Base-by-base conservation (phyloP, 35 echinoderm and acorn worm genomes). In the Nesometra sesokonis region DNA sequence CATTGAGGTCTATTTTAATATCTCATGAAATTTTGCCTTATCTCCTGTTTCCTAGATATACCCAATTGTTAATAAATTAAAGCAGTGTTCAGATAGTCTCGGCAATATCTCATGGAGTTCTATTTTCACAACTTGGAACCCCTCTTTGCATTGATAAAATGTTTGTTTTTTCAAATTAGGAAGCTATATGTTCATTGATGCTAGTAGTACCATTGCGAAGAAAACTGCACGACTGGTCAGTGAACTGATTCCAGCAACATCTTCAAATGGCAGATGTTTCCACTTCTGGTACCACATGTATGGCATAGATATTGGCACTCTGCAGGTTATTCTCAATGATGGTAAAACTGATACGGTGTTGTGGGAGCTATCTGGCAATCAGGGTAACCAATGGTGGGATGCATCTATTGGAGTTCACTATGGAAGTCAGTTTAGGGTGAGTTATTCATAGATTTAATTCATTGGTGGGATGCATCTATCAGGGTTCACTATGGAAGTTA, bases 231-330 rank as follows among this genome's bases (percentile, higher is more conserved):
- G 94, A 3, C 91, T 97, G 0, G 80, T 85, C 29, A 35, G 85
- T 27, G 47, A 37, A n/a, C 46, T 93, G 82, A 35, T 84, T 35
- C 84, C 86, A 3, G 88, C 83, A 31, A 77, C 46, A 7, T 0
- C 77, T 47, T 43, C 31, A 7, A 33, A 82, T 33, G 86, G 88
- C 0, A 33, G 80, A 4, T 97, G 94, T 36, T 36, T 97, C 30
- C 77, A 85, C 31, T 97, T 97, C 85, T 97, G 92, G 92, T 97
- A 97, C 34, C 95, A 97, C 40, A 91, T 97, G 89, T 97, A 87
- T 78, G 95, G 95, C 17, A 80, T 32, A 37, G 78, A 84, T 39
- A 37, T 97, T 38, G 94, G 94, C 32, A 36, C 77, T 27, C 88
- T 97, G 0, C 31, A 81, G 79, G 87, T 89, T 15, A 35, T 77